Evolutionary conservation across 2,113 vertebrate genomes (phyloP), one percentile per base, ranked within the genome.

Genomic region (Coryphaenoides rupestris): DNA sequence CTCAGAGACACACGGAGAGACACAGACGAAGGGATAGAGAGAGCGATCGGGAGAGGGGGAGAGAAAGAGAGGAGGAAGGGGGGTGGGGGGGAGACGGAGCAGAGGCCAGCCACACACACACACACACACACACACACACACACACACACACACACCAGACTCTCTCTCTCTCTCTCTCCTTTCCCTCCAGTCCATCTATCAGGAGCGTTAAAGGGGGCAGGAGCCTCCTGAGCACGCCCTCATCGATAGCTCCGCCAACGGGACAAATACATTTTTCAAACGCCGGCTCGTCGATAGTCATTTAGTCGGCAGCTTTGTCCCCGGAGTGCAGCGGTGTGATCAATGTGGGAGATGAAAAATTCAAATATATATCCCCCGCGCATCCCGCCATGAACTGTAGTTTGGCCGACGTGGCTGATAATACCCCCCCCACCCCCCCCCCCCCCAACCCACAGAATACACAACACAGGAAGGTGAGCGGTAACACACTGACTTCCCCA

Each of bases 181-280:
- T 85, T 70, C 74, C 72, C 72, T 62, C 46, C 71, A 83, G 59
- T 86, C 74, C 78, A 85, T 84, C 79, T 62, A 65, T 60, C 77
- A 66, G 78, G 84, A 84, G 79, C 75, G 87, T 54, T 21, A 21
- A n/a, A n/a, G n/a, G n/a, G n/a, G n/a, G n/a, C n/a, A n/a, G n/a
- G n/a, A n/a, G 5, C 19, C 10, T 19, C 21, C n/a, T 52, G n/a
- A 52, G 84, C 83, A 79, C 75, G 69, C 60, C 69, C 77, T 87
- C 86, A 83, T 87, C 84, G 87, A 88, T 85, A 84, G 83, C 79
- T 73, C 74, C 71, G 75, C 75, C 80, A 76, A 75, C 81, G 77
- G 81, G 84, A 84, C 86, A 80, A 86, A 88, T 82, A 76, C 78
- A 84, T 90, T 87, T 88, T 87, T 88, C 84, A 86, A 86, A 87